Base-by-base conservation (phyloP, 2,888 invertebrate genomes). In the Mesorhabditis spiculigera region DNA sequence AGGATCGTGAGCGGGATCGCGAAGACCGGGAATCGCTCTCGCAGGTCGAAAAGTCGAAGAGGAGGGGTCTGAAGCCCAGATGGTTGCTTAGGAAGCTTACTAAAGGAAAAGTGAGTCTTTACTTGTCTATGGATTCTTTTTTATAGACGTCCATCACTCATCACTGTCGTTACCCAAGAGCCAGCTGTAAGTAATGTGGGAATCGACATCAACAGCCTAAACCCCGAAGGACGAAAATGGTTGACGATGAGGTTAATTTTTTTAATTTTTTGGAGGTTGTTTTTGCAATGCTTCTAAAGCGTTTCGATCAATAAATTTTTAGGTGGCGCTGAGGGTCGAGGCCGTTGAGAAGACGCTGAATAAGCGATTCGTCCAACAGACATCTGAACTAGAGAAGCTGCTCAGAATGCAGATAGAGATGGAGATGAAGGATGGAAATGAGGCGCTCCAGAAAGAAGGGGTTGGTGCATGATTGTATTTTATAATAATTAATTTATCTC, bases 391-490 rank as follows among this genome's bases (percentile, higher is more conserved):
- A 75, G 84, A 84, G 71, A 73, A 74, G 61, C 72, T 81, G 68
- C 71, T 82, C 43, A 75, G 82, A 65, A 77, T 76, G 16, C 84
- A 83, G 73, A 83, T 82, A 61, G 82, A 83, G 67, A 74, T 75
- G 61, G 84, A 84, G 68, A 74, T 80, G 78, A 74, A 79, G 42
- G 77, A 81, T 45, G 84, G n/a, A 84, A 66, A 73, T 82, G 75
- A 79, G 79, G 85, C 87, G 88, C 86, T 87, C 88, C 86, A 75
- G 64, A 77, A 74, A 72, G 68, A 81, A 70, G 83, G 82, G 75
- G 83, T 81, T 16, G 62, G 76, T 68, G n/a, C 13, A 50, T 58
- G 28, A 28, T 28, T 28, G 28, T 28, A 28, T 28, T 28, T 43
- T 71, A 10, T 0, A 65, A 62, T 43, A 4, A 68, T 13, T n/a